Conservation (phyloP, 2,113 vertebrate species). For the Fukomys damarensis region DNA sequence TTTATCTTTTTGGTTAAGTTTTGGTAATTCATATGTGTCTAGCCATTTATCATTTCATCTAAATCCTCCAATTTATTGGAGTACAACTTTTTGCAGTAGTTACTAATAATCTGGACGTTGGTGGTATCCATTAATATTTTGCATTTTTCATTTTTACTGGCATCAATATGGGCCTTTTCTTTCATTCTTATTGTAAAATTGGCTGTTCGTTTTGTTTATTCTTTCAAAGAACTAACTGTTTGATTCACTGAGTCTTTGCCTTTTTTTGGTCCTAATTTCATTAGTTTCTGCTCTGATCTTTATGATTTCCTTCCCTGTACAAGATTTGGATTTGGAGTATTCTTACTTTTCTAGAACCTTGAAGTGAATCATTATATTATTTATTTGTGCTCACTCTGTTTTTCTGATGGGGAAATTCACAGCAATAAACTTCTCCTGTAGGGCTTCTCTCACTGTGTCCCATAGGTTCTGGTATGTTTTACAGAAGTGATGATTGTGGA, state of each 20-base stretch:
- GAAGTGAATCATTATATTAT: not conserved
- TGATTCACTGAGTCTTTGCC: not conserved
- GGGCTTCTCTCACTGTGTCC: not conserved
- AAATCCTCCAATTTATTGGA: not conserved
- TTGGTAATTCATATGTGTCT: not conserved
- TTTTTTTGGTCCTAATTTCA: not conserved
- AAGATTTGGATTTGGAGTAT: not conserved
- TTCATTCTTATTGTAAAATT: not conserved
- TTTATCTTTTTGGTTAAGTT: not conserved
- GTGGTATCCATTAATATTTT: not conserved
- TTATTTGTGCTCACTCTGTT: not conserved
- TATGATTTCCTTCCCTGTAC: not conserved
- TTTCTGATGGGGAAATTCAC: not conserved
- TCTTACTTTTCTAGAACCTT: not conserved
- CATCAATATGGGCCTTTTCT: not conserved
- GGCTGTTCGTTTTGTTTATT: not conserved
- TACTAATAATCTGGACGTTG: not conserved
- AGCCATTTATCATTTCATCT: not conserved
- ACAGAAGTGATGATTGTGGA: too few relatives aligned
- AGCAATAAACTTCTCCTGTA: not conserved
- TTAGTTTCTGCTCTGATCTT: not conserved
- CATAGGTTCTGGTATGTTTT: not conserved
- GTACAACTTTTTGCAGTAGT: not conserved
- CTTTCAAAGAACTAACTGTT: not conserved
- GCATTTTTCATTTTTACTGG: not conserved